Percentiles rank a stretch among this genome's conserved stretches.
These are phyloP conservation scores for Lasioglossum calceatum DNA, from an alignment of 2,888 invertebrate species.

Conservation along the genomic window DNA sequence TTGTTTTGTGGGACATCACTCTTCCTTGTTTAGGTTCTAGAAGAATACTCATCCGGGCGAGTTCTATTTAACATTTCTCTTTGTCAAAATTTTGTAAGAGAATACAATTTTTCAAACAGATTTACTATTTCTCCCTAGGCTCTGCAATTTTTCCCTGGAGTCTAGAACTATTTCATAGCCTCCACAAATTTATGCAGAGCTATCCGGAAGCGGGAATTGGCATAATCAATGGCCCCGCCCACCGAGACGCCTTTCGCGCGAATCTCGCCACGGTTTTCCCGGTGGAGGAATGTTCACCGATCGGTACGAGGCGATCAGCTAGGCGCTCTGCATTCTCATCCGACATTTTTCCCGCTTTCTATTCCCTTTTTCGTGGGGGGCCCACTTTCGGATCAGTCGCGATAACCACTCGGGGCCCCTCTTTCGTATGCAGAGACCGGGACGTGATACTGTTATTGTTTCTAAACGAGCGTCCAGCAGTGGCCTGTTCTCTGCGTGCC, in stretches of 20 bases:
- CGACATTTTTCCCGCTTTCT: slow-evolving; percentile 66
- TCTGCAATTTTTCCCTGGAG: not conserved
- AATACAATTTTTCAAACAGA: not conserved
- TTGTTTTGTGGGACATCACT: not conserved
- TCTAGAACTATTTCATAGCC: not conserved
- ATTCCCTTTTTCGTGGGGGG: slow-evolving; percentile 62
- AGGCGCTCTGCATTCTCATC: slow-evolving; percentile 53
- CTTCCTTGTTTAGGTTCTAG: not conserved
- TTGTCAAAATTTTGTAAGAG: not conserved
- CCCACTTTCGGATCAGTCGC: slow-evolving; percentile 54
- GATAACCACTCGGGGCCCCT: slow-evolving; percentile 48
- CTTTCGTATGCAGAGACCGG: slow-evolving; percentile 65
- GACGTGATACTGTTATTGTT: slow-evolving; percentile 55
- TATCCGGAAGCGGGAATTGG: not conserved
- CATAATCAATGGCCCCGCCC: not conserved
- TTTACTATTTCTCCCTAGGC: not conserved
- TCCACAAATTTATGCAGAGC: not conserved
- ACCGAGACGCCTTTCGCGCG: slow-evolving; percentile 7
- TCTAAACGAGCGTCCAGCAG: slow-evolving; percentile 46
- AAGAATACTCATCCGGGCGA: not conserved
- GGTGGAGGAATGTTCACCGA: slow-evolving; percentile 6
- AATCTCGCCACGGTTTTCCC: not conserved
- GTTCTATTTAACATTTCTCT: not conserved
- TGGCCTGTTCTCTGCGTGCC: slow-evolving; percentile 6
- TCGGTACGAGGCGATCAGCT: slow-evolving; percentile 18